Percentiles rank a stretch among this genome's conserved stretches.
These are phyloP conservation scores for Proterorhinus semilunaris DNA, from an alignment of 2,113 vertebrate species.

Conservation along the genomic window DNA sequence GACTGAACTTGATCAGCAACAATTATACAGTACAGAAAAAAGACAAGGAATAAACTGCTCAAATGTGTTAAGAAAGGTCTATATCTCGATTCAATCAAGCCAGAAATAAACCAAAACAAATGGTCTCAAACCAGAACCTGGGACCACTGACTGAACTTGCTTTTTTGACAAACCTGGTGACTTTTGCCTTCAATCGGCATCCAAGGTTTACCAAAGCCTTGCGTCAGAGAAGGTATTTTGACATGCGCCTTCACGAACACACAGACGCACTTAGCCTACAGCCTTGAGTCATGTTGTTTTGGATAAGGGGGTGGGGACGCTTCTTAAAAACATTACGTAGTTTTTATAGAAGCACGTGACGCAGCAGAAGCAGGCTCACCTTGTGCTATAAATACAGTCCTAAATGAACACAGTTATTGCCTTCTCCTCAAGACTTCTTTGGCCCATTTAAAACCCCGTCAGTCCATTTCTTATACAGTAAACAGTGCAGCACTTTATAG, in stretches of 20 bases:
- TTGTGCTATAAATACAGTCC: conserved; percentile 1
- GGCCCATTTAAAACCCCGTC: not conserved
- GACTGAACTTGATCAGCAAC: too few relatives aligned
- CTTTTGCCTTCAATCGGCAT: not conserved
- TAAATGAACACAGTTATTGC: not conserved
- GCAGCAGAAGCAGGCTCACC: not conserved
- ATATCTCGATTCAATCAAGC: not conserved
- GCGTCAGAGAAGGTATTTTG: not conserved
- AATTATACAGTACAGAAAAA: too few relatives aligned
- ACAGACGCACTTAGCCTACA: not conserved
- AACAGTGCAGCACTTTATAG: conserved; percentile 1
- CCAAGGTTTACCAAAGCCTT: not conserved
- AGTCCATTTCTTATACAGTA: not conserved
- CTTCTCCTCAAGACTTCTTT: not conserved
- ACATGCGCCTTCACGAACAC: not conserved
- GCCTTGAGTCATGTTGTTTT: conserved; percentile 7
- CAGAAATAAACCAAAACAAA: not conserved
- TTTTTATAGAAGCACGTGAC: not conserved
- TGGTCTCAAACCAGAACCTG: too few relatives aligned
- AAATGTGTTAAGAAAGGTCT: not conserved
- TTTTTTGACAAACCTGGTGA: not conserved
- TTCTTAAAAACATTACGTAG: conserved; percentile 7
- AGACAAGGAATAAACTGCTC: too few relatives aligned
- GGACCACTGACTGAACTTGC: too few relatives aligned
- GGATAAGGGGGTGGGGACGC: not conserved